Evolutionary conservation across 2,888 invertebrate species (phyloP).

Genomic region (Crossocerus cetratus): DNA sequence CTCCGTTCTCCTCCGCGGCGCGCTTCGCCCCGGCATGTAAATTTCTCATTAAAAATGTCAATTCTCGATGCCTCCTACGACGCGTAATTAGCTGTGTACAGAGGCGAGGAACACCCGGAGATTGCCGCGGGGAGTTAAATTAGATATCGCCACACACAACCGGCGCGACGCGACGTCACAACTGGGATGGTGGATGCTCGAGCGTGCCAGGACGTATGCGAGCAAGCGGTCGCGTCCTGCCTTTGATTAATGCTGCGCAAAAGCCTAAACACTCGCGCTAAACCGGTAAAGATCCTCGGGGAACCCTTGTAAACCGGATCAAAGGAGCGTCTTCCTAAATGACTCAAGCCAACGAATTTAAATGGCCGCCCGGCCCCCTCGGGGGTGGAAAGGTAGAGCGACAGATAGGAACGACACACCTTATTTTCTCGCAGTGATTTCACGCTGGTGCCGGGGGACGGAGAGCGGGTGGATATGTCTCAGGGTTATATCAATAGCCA

Average conservation of each 20-base stretch:
- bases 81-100: slow-evolving; percentile 5
- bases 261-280: slow-evolving; percentile 42
- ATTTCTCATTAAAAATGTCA: slow-evolving; percentile 6
- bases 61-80: neutral
- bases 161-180: neutral
- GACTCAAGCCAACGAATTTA: slow-evolving; percentile 39
- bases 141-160: slow-evolving; percentile 28
- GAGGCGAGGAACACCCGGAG: slow-evolving; percentile 15
- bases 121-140: slow-evolving; percentile 28
- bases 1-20: neutral
- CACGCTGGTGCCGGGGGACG: slow-evolving; percentile 26
- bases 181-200: too few relatives aligned
- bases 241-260: slow-evolving; percentile 45
- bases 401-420: neutral
- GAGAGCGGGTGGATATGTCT: too few relatives aligned
- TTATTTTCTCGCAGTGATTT: slow-evolving; percentile 29
- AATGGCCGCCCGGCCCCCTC: slow-evolving; percentile 18
- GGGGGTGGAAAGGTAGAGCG: slow-evolving; percentile 14
- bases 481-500: slow-evolving; percentile 29
- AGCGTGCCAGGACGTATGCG: too few relatives aligned
- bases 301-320: slow-evolving; percentile 41
- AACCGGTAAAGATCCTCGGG: slow-evolving; percentile 35
- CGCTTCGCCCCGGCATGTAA: neutral
- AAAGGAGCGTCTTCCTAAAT: slow-evolving; percentile 46
- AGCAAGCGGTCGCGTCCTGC: neutral